These are phyloP conservation scores for Nothobranchius kuhntae DNA, from an alignment of 2,113 vertebrate species.

Conservation along the genomic window DNA sequence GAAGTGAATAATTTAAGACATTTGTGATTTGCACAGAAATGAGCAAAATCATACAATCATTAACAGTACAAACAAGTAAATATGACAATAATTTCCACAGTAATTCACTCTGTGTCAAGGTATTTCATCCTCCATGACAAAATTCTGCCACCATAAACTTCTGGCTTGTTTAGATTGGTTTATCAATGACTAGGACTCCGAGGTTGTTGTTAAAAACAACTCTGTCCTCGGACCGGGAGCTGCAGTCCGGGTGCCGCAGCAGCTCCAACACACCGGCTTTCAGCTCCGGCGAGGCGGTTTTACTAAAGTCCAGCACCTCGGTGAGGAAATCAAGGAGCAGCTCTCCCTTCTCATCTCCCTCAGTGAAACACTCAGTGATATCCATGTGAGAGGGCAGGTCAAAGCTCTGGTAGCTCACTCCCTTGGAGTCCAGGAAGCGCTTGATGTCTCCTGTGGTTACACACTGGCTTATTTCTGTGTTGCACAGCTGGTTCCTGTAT, in stretches of 20 bases:
- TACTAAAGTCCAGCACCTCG: conserved; percentile 83
- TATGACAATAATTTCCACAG: not conserved
- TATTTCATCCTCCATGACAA: not conserved
- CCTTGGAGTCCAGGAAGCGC: conserved; percentile 77
- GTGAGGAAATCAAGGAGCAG: conserved; percentile 92
- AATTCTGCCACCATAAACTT: not conserved
- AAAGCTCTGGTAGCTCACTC: conserved; percentile 77
- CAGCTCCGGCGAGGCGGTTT: conserved; percentile 82
- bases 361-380: conserved; percentile 88
- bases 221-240: conserved; percentile 78
- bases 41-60: not conserved
- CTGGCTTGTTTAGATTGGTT: conserved; percentile 26
- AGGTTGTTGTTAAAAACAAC: conserved; percentile 88
- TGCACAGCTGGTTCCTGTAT: conserved; percentile 71
- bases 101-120: not conserved
- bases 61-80: not conserved
- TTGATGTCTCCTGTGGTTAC: conserved; percentile 81
- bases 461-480: conserved; percentile 74
- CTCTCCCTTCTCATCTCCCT: conserved; percentile 85
- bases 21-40: not conserved
- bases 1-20: not conserved
- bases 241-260: conserved; percentile 84
- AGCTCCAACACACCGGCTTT: conserved; percentile 80
- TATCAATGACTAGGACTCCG: conserved; percentile 80
- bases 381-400: conserved; percentile 86